phyloP scores from a whole-genome alignment of 2,888 invertebrate species.

The Apotomis capreana region DNA sequence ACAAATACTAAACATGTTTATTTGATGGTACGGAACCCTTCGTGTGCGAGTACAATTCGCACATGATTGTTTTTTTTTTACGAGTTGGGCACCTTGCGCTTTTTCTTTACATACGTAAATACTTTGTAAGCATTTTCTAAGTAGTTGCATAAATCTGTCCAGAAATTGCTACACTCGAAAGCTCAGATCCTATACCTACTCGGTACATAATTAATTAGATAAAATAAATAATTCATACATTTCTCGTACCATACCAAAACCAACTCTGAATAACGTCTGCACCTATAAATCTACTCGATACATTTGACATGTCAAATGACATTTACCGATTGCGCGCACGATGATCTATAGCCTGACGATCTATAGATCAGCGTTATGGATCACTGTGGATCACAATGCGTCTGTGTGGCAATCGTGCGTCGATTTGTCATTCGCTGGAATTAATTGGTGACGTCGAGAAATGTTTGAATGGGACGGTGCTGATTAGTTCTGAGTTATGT shows the following conservation, averaged over 20 bases:
- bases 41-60: no score
- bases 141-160: no score
- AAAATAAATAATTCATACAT: slow-evolving; percentile 20
- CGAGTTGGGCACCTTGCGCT: no score
- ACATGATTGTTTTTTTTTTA: no score
- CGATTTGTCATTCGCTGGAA: slow-evolving; percentile 31
- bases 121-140: no score
- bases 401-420: slow-evolving; percentile 32
- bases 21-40: no score
- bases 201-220: slow-evolving; percentile 1
- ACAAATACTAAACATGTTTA: no score
- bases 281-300: slow-evolving; percentile 28
- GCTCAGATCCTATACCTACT: not conserved
- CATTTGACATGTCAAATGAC: slow-evolving; percentile 39
- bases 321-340: slow-evolving; percentile 37
- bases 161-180: not conserved
- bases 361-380: slow-evolving; percentile 36
- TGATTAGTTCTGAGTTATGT: slow-evolving; percentile 4
- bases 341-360: slow-evolving; percentile 35
- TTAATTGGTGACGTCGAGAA: slow-evolving; percentile 35
- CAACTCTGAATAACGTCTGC: slow-evolving; percentile 5
- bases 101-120: no score
- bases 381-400: slow-evolving; percentile 38
- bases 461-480: slow-evolving; percentile 18
- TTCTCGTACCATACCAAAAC: slow-evolving; percentile 19